A percentile compares a stretch with the other conserved stretches of the same genome.
Conservation (phyloP, 2,888 invertebrate genomes). For the Lepidochitona cinerea region DNA sequence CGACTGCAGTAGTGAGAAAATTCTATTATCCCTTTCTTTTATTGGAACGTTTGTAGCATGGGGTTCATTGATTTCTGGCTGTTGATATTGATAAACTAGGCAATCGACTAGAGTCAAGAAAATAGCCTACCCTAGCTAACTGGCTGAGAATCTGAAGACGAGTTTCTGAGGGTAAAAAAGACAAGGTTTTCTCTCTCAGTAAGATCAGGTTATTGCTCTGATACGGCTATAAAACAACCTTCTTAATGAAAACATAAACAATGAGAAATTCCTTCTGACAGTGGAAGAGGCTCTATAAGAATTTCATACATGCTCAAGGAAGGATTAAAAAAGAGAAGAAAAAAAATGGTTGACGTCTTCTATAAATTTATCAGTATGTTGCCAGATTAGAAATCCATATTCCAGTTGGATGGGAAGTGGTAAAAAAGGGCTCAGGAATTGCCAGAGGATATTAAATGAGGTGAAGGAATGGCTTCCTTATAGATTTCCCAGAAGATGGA, state of each 20-base stretch:
- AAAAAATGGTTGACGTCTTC: neutral
- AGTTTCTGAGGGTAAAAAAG: neutral
- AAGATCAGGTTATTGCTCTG: neutral
- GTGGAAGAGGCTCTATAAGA: too few relatives aligned
- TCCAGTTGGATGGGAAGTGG: neutral
- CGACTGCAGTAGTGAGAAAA: neutral
- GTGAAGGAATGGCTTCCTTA: neutral
- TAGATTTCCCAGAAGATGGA: neutral
- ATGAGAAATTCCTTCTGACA: neutral
- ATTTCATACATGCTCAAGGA: too few relatives aligned
- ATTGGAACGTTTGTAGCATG: neutral
- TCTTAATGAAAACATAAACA: neutral
- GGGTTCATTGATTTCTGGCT: slow-evolving; percentile 1
- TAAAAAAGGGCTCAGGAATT: neutral
- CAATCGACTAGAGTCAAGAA: neutral
- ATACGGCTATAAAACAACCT: neutral
- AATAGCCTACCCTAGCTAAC: neutral
- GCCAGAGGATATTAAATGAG: slow-evolving; percentile 1
- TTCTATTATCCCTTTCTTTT: neutral
- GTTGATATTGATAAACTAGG: slow-evolving; percentile 7
- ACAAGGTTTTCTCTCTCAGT: neutral
- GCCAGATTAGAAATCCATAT: slow-evolving; percentile 6
- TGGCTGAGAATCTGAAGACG: too few relatives aligned
- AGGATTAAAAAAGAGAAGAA: neutral
- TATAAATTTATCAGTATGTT: neutral